Evolutionary conservation across 2,113 vertebrate species (phyloP).

Genomic region (Zapornia atra): DNA sequence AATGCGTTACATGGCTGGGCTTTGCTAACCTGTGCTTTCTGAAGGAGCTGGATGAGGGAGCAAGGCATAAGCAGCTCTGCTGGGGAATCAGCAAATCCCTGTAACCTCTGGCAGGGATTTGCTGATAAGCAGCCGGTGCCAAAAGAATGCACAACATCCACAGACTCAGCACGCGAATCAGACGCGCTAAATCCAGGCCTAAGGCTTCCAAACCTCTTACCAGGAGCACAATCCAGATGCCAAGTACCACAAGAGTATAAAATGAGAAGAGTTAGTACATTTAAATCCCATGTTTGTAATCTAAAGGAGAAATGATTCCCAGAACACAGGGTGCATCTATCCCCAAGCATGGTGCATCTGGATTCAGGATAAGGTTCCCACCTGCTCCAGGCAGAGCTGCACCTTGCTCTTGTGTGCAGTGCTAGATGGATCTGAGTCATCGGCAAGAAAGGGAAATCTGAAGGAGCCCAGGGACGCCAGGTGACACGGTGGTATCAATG

Average conservation of each 20-base stretch:
- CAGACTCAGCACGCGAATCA: background rate
- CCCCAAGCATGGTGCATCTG: accelerated
- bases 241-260: background rate
- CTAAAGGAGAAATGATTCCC: background rate
- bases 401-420: background rate
- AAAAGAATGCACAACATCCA: background rate
- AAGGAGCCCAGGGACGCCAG: background rate
- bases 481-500: background rate
- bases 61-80: background rate
- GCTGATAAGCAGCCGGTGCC: background rate
- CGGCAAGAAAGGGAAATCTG: background rate
- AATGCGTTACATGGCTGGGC: background rate
- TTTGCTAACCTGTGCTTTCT: background rate
- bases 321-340: accelerated
- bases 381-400: background rate
- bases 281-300: background rate
- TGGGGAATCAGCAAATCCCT: background rate
- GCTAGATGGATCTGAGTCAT: background rate
- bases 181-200: background rate
- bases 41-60: background rate
- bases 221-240: background rate
- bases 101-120: background rate
- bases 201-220: background rate
- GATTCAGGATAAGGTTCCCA: background rate
- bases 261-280: background rate